phyloP scores from a whole-genome alignment of 2,797 vertebrate genomes.

The Botia kubotai region DNA sequence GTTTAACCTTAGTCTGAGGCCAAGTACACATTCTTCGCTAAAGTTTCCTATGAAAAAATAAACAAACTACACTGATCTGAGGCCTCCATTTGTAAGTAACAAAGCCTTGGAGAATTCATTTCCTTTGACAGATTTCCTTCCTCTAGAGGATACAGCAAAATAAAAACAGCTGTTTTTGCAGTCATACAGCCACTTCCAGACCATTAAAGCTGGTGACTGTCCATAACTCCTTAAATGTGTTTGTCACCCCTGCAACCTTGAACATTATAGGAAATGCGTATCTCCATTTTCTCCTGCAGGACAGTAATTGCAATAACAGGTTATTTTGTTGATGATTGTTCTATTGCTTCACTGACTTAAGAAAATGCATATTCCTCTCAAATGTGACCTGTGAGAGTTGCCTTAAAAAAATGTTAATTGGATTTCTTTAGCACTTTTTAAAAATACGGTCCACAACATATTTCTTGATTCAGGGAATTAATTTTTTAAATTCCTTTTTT shows the following conservation, averaged over 20 bases:
- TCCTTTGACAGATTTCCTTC: constrained; percentile 59
- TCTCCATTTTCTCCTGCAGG: background rate
- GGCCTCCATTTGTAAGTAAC: constrained; percentile 4
- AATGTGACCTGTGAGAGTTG: background rate
- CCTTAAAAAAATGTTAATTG: too few species aligned
- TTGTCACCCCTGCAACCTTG: constrained; percentile 26
- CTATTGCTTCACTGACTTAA: constrained; percentile 2
- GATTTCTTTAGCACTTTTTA: too few species aligned
- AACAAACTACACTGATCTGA: constrained; percentile 43
- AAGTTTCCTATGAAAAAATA: constrained; percentile 40
- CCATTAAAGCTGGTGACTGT: constrained; percentile 18
- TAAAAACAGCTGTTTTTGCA: constrained; percentile 39
- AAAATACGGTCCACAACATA: too few species aligned
- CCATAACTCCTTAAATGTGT: background rate
- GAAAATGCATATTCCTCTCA: background rate
- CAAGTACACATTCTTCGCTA: constrained; percentile 35
- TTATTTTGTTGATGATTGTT: constrained; percentile 1
- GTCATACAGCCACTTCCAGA: constrained; percentile 58
- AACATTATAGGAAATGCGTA: constrained; percentile 16
- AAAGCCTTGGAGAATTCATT: constrained; percentile 26
- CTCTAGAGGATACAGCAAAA: constrained; percentile 39
- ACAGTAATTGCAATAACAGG: background rate
- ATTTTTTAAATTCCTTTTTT: too few species aligned
- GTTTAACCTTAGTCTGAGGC: constrained; percentile 22
- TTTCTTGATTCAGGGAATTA: too few species aligned